These are phyloP conservation scores for Bolinopsis microptera DNA, from an alignment of 37 sponge, comb jelly and placozoan species.

Conservation along the genomic window DNA sequence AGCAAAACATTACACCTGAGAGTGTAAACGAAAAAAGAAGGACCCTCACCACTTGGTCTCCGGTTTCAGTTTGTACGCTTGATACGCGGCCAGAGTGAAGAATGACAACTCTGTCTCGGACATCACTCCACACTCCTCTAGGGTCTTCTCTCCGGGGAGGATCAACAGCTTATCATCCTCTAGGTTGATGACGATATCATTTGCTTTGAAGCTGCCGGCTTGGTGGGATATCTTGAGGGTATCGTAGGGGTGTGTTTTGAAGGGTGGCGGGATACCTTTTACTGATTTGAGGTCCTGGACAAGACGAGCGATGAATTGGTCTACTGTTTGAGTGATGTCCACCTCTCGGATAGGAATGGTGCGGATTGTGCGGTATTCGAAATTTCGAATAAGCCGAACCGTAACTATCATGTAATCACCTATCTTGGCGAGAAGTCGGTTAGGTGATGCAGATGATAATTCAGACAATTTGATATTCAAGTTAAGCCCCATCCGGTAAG, in stretches of 20 bases:
- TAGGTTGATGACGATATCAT: slow-evolving; percentile 37
- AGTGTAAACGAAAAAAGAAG: too few relatives aligned
- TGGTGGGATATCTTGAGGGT: slow-evolving; percentile 63
- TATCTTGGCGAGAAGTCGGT: too few relatives aligned
- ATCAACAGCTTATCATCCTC: slow-evolving; percentile 16
- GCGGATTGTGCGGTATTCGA: slow-evolving; percentile 56
- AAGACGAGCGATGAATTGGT: slow-evolving; percentile 18
- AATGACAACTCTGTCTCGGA: slow-evolving; percentile 55
- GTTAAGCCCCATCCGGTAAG: too few relatives aligned
- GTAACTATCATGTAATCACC: slow-evolving; percentile 8
- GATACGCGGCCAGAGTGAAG: slow-evolving; percentile 20
- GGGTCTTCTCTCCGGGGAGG: not conserved
- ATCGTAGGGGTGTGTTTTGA: slow-evolving; percentile 38
- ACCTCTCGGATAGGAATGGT: slow-evolving; percentile 52
- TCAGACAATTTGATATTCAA: too few relatives aligned
- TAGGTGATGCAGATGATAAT: too few relatives aligned
- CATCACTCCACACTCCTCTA: slow-evolving; percentile 25
- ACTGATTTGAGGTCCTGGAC: slow-evolving; percentile 6
- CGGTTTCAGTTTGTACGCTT: slow-evolving; percentile 11
- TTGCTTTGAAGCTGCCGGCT: slow-evolving; percentile 54
- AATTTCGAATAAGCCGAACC: slow-evolving; percentile 27
- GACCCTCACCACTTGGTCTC: slow-evolving; percentile 57
- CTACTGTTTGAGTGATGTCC: not conserved
- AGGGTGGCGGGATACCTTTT: slow-evolving; percentile 50
- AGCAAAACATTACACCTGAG: too few relatives aligned